phyloP scores from a whole-genome alignment of 2,888 invertebrate species.

The Xestia ashworthii region DNA sequence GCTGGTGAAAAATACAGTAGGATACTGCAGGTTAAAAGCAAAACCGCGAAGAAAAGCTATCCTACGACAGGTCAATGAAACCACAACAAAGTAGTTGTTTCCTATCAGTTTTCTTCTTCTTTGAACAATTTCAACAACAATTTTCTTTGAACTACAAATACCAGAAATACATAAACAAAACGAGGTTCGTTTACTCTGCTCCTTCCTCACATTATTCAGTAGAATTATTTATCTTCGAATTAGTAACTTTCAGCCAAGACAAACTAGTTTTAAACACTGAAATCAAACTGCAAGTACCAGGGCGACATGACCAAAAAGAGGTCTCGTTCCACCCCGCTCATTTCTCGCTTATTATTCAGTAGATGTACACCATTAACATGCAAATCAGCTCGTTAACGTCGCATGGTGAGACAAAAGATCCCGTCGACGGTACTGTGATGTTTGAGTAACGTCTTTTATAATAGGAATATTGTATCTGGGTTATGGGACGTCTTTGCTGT shows the following conservation, averaged over 20 bases:
- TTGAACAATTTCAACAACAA: not conserved
- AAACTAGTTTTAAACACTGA: constrained; percentile 18
- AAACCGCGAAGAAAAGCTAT: not conserved
- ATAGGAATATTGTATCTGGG: constrained; percentile 52
- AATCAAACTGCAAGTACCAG: constrained; percentile 42
- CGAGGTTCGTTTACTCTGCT: not conserved
- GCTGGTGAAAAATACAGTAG: not conserved
- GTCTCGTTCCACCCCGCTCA: constrained; percentile 51
- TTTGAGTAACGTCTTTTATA: constrained; percentile 51
- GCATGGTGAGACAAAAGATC: constrained; percentile 60
- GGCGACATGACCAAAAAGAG: constrained; percentile 45
- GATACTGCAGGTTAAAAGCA: too few relatives aligned
- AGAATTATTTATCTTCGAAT: not conserved
- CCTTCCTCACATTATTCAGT: not conserved
- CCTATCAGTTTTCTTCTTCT: not conserved
- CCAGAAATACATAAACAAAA: not conserved
- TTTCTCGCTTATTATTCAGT: constrained; percentile 61
- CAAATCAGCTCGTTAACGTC: constrained; percentile 62
- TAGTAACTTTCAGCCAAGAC: constrained; percentile 15
- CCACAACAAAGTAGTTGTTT: not conserved
- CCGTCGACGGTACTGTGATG: constrained; percentile 29
- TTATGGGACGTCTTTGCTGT: constrained; percentile 11
- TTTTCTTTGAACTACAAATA: not conserved
- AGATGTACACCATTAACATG: constrained; percentile 62
- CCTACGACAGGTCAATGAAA: not conserved